Percentiles rank a stretch among this genome's conserved stretches.
Conservation (phyloP, 37 sponge, comb jelly and placozoan genomes). For the Dysidea cf. avara region DNA sequence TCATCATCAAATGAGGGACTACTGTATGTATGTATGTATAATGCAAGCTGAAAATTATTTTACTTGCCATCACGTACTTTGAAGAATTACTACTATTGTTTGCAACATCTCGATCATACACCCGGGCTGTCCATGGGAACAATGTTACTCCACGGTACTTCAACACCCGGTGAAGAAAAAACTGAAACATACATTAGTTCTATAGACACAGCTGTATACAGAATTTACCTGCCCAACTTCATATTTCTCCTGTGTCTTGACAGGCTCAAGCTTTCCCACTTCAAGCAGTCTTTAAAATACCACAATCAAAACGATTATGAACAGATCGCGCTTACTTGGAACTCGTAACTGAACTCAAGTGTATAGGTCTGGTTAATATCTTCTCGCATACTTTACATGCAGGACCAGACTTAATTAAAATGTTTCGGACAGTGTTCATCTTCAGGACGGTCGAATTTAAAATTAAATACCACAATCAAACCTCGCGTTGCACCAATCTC, state of each 20-base stretch:
- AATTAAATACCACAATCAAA: too few relatives aligned
- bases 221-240: conserved; percentile 78
- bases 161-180: conserved; percentile 91
- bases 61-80: too few relatives aligned
- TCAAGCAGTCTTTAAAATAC: conserved; percentile 67
- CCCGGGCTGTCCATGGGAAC: conserved; percentile 83
- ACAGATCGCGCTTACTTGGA: not conserved
- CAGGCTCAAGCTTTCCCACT: conserved; percentile 76
- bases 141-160: conserved; percentile 93
- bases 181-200: conserved; percentile 34
- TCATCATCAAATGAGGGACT: conserved; percentile 38
- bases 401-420: not conserved
- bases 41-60: too few relatives aligned
- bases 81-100: too few relatives aligned
- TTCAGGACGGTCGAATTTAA: too few relatives aligned
- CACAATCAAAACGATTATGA: not conserved
- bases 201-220: not conserved
- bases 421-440: too few relatives aligned
- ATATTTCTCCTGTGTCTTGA: conserved; percentile 64
- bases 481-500: too few relatives aligned
- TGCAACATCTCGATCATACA: conserved; percentile 70
- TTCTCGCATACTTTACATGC: not conserved
- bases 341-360: not conserved
- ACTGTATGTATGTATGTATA: not conserved
- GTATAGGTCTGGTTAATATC: not conserved